Evolutionary conservation across 1,140 invertebrate species (phyloP), one percentile per base, ranked within the genome.

Genomic region (Eriocheir sinensis): DNA sequence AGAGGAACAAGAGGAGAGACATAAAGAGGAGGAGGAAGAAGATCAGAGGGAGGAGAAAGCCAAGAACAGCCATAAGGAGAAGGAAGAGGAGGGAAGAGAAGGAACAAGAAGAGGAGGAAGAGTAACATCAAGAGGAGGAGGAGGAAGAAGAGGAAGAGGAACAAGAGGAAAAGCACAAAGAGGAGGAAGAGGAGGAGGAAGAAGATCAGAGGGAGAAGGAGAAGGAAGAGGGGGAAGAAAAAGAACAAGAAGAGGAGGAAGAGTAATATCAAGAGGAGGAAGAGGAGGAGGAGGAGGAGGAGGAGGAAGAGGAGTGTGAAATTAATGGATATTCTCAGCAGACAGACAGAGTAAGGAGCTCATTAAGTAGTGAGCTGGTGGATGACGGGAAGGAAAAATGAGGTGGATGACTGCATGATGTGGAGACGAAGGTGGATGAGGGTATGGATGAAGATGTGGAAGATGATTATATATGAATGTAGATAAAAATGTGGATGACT

Each of bases 301-400:
- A 38, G 80, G 36, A 83, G 80, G 80, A 83, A n/a, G 80, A 83
- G 80, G 80, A 83, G 80, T n/a, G n/a, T 15, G n/a, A 72, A n/a
- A 72, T 15, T 15, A 72, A 72, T 15, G 60, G 60, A 72, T 72
- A n/a, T 72, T 72, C 12, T 72, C n/a, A 72, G n/a, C 60, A 72
- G 60, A 72, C 60, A 72, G 60, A 72, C 60, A 72, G 60, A 72
- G 12, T 15, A n/a, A 72, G 12, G n/a, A n/a, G n/a, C 60, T 15
- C 12, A 72, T n/a, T 72, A n/a, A 72, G 12, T 72, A n/a, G n/a
- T n/a, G n/a, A n/a, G n/a, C 60, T 72, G 60, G n/a, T n/a, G 12
- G 60, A 72, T 72, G 60, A 72, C 12, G n/a, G 60, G 60, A 72
- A n/a, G 60, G n/a, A 72, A n/a, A 72, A 15, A 72, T 15, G 60